These are phyloP conservation scores for Leptura quadrifasciata DNA, from an alignment of 2,888 invertebrate genomes.

Conservation along the genomic window DNA sequence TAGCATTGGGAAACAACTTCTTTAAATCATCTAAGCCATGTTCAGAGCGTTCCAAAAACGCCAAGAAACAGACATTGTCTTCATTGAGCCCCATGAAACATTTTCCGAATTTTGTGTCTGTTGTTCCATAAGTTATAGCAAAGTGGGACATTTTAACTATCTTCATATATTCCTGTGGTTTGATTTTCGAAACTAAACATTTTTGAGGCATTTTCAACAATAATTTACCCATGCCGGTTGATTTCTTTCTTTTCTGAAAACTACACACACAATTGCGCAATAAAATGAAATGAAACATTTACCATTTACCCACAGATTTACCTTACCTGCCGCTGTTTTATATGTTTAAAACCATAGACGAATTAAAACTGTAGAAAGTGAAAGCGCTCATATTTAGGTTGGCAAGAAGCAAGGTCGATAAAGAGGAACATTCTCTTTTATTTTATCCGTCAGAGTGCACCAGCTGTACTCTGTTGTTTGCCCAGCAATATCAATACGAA, in stretches of 20 bases:
- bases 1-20: constrained; percentile 63
- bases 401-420: too few relatives aligned
- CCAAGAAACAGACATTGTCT: constrained; percentile 62
- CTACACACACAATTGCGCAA: background rate
- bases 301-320: too few relatives aligned
- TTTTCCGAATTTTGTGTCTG: constrained; percentile 62
- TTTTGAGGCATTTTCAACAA: constrained; percentile 30
- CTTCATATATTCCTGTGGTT: constrained; percentile 54
- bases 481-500: too few relatives aligned
- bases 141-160: constrained; percentile 56
- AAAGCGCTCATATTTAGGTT: too few relatives aligned
- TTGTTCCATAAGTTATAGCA: constrained; percentile 60
- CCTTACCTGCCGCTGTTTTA: background rate
- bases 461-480: too few relatives aligned
- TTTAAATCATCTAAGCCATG: constrained; percentile 57
- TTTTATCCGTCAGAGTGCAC: too few relatives aligned
- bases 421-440: too few relatives aligned
- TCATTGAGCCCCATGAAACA: constrained; percentile 62
- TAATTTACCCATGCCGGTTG: background rate
- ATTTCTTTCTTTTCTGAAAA: background rate
- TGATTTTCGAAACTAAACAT: constrained; percentile 43
- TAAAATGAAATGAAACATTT: background rate
- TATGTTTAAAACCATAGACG: background rate
- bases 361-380: background rate
- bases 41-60: constrained; percentile 55